A percentile compares a stretch with the other conserved stretches of the same genome.
These are phyloP conservation scores for Proisotoma minuta DNA, from an alignment of 2,888 invertebrate species.

Conservation along the genomic window DNA sequence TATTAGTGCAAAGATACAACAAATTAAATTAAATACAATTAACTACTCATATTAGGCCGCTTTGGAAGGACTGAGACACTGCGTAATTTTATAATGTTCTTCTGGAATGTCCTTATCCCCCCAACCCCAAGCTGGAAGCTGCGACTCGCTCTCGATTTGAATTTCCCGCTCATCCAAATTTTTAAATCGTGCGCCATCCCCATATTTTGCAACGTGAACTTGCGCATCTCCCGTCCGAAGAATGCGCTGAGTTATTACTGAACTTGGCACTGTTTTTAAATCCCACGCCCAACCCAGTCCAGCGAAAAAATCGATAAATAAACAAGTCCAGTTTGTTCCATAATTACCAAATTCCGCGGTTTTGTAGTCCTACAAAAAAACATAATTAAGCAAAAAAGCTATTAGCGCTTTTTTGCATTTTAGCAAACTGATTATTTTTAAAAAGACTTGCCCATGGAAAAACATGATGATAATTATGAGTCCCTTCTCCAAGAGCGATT, in stretches of 20 bases:
- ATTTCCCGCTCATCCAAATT: slow-evolving; percentile 13
- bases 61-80: neutral
- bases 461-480: neutral
- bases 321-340: slow-evolving; percentile 65
- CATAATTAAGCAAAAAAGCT: no score
- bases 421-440: no score
- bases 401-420: neutral
- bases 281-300: slow-evolving; percentile 83
- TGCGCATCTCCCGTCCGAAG: slow-evolving; percentile 51
- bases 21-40: no score
- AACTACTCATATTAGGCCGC: no score
- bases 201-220: no score
- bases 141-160: slow-evolving; percentile 8
- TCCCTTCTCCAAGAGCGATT: neutral
- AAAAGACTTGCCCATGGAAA: neutral
- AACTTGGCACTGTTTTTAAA: slow-evolving; percentile 62
- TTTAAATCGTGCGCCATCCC: no score
- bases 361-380: slow-evolving; percentile 92
- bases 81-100: slow-evolving; percentile 3
- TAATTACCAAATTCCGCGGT: slow-evolving; percentile 74
- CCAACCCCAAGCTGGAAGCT: slow-evolving; percentile 29
- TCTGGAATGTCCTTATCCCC: slow-evolving; percentile 28
- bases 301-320: slow-evolving; percentile 74
- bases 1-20: no score
- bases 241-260: slow-evolving; percentile 51